Percentiles rank a stretch among this genome's conserved stretches.
Conservation (phyloP, 2,888 invertebrate species). For the Noctua pronuba region DNA sequence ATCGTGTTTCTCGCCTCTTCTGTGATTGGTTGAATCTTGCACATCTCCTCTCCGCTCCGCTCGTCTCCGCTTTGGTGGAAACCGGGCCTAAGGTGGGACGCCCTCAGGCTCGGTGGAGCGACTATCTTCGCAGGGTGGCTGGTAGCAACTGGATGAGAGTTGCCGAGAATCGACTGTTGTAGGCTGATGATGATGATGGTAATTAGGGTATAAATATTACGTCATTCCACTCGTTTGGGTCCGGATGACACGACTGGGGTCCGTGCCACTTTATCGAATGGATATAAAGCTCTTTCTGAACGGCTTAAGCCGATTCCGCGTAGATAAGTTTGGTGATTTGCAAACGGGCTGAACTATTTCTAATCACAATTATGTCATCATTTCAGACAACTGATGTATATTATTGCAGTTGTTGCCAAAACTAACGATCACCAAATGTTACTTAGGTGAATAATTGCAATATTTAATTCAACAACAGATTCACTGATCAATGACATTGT, state of each 20-base stretch:
- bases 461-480: background rate
- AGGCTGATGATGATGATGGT: too few species aligned
- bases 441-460: background rate
- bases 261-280: background rate
- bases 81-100: too few species aligned
- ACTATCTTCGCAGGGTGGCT: too few species aligned
- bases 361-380: background rate
- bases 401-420: background rate
- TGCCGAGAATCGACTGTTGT: too few species aligned
- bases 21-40: too few species aligned
- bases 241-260: background rate
- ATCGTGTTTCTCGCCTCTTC: too few species aligned
- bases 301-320: background rate
- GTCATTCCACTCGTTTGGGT: background rate
- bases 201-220: background rate
- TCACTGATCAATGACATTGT: background rate
- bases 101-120: too few species aligned
- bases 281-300: background rate
- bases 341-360: background rate
- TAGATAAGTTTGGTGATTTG: background rate
- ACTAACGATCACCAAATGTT: background rate
- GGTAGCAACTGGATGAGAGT: too few species aligned
- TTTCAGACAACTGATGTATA: background rate
- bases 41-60: too few species aligned
- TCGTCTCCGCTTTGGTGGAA: too few species aligned